Base-by-base conservation (phyloP, 2,888 invertebrate genomes). In the Eupelmus urozonus region DNA sequence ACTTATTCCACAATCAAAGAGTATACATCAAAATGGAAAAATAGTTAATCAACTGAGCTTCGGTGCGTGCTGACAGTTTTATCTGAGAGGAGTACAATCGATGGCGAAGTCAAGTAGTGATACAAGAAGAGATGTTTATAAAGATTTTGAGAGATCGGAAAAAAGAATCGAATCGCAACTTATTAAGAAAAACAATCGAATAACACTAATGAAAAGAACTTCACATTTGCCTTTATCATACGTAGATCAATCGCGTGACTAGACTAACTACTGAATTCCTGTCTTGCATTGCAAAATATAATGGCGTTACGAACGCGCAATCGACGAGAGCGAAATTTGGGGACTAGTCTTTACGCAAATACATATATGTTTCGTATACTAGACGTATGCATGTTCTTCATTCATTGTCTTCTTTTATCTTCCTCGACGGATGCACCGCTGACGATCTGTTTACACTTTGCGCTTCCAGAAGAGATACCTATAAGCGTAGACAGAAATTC, bases 151-250 rank as follows among this genome's bases (percentile, higher is more conserved):
- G 34, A 34, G 9, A 34, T 34, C 3, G 34, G 9, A 34, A 5
- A 20, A 29, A 66, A 45, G 25, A 40, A 34, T 55, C 18, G 13
- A 55, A 62, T 29, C 1, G 4, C 3, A 40, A 25, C 2, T 7
- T 45, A 45, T 45, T 13, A 45, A 13, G 45, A 45, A 13, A 45
- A 9, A 45, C 34, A 45, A 45, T 7, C 45, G 45, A 42, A 57
- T 42, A 11, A 29, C 11, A 29, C 51, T 18, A 23, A 29, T 16
- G 29, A 23, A 69, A 42, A 5, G 27, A 73, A 29, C 11, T 9
- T 40, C 49, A 75, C 67, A 67, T 60, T 62, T 63, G 62, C 62
- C 69, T 76, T 45, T 16, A 53, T 23, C 16, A 23, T 11, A 69
- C n/a, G 45, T 13, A 55, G 29, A 29, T 23, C 29, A 69, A 69